Conservation (phyloP, 2,797 vertebrate species). For the Chrosomus eos region DNA sequence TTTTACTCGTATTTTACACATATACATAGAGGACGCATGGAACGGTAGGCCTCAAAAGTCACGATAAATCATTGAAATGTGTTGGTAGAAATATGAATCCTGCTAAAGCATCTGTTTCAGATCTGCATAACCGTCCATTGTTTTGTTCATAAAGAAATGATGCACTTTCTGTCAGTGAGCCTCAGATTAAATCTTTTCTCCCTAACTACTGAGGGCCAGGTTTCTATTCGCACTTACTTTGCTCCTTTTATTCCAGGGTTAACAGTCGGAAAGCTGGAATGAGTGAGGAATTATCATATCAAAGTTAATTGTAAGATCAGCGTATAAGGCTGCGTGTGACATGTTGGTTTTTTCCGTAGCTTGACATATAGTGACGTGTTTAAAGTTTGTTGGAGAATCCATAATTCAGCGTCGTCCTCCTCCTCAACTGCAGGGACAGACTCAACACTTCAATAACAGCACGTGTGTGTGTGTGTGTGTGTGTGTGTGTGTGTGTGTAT, state of each 20-base stretch:
- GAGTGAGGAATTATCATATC: slow-evolving; percentile 53
- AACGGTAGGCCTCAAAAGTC: not conserved
- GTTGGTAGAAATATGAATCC: not conserved
- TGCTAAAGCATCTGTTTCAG: not conserved
- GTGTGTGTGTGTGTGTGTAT: slow-evolving; percentile 65
- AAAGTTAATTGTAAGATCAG: slow-evolving; percentile 32
- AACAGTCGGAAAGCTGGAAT: slow-evolving; percentile 15
- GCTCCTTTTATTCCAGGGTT: slow-evolving; percentile 14
- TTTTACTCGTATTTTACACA: not conserved
- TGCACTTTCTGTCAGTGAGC: not conserved
- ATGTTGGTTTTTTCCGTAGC: slow-evolving; percentile 31
- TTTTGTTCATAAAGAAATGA: not conserved
- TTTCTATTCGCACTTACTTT: slow-evolving; percentile 3
- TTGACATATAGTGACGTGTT: slow-evolving; percentile 67
- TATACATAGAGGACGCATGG: too few relatives aligned
- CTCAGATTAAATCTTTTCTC: not conserved
- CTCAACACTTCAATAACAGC: slow-evolving; percentile 74
- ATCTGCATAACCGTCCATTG: not conserved
- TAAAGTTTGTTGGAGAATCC: slow-evolving; percentile 73
- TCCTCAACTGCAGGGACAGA: slow-evolving; percentile 76
- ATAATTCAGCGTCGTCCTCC: slow-evolving; percentile 77
- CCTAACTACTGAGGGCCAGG: not conserved
- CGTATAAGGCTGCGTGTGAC: not conserved
- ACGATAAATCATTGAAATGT: not conserved
- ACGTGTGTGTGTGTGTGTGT: slow-evolving; percentile 63